phyloP scores from a whole-genome alignment of 2,797 vertebrate genomes.

The Hybognathus amarus region DNA sequence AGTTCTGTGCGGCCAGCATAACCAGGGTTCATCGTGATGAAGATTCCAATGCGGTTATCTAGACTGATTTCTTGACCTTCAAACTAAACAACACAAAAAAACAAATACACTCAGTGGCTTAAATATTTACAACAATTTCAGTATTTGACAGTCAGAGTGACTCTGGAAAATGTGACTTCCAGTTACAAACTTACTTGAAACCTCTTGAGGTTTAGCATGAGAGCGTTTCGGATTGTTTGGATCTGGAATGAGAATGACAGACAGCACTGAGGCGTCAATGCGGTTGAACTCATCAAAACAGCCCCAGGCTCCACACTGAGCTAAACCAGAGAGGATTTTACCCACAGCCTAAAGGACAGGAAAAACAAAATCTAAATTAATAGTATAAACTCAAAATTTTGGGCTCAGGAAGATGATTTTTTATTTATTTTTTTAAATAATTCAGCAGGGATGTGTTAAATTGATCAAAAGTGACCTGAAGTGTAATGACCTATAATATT shows the following conservation, averaged over 20 bases:
- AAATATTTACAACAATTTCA: constrained; percentile 7
- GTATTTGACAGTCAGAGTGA: neutral
- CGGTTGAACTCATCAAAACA: constrained; percentile 99
- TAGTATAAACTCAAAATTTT: neutral
- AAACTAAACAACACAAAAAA: constrained; percentile 78
- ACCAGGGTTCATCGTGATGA: constrained; percentile 98
- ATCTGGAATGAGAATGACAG: constrained; percentile 98
- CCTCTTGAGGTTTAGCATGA: constrained; percentile 85
- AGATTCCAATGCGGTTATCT: constrained; percentile 91
- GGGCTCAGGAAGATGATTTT: neutral
- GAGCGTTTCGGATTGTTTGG: constrained; percentile 92
- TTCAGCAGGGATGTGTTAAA: neutral
- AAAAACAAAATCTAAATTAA: constrained; percentile 1
- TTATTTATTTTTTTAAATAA: neutral
- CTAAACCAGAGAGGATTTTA: constrained; percentile 94
- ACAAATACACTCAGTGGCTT: neutral
- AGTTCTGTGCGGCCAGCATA: constrained; percentile 95
- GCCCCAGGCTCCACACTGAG: constrained; percentile 97
- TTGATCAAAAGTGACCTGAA: neutral
- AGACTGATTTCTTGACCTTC: constrained; percentile 92
- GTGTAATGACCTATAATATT: neutral
- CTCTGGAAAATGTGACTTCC: neutral
- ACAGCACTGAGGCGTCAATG: constrained; percentile 95
- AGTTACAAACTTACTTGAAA: constrained; percentile 83
- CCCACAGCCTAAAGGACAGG: constrained; percentile 85